Percentiles rank a stretch among this genome's conserved stretches.
These are phyloP conservation scores for Apostichopus japonicus DNA, from an alignment of 35 echinoderm and acorn worm genomes.

Conservation along the genomic window DNA sequence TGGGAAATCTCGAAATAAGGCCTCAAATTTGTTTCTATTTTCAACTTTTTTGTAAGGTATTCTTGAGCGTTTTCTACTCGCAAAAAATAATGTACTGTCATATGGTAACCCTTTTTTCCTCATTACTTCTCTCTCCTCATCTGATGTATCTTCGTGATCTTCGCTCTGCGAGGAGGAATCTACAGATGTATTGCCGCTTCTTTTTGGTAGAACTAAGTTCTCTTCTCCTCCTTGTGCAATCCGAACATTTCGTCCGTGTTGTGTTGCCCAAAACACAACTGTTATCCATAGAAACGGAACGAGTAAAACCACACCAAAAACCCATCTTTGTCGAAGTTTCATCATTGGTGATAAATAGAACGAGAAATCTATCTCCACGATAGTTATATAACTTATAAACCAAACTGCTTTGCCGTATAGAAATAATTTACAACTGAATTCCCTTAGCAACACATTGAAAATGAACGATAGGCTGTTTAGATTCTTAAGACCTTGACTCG, in stretches of 20 bases:
- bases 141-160: constrained; percentile 7
- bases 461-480: not conserved
- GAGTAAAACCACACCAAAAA: not conserved
- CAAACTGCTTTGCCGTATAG: no score
- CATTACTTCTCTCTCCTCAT: not conserved
- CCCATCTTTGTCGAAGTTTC: constrained; percentile 45
- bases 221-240: not conserved
- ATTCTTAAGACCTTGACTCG: not conserved
- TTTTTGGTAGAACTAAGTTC: constrained; percentile 3
- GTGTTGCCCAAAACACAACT: not conserved
- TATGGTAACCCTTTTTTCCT: constrained; percentile 19
- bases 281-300: not conserved
- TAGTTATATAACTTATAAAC: no score
- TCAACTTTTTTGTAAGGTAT: constrained; percentile 44
- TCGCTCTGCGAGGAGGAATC: not conserved
- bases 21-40: constrained; percentile 40
- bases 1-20: constrained; percentile 46
- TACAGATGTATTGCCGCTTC: constrained; percentile 15
- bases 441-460: not conserved
- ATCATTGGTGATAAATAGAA: constrained; percentile 1
- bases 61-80: not conserved
- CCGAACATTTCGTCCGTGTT: not conserved
- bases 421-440: not conserved
- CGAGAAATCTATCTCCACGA: no score
- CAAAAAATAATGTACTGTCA: constrained; percentile 38